A percentile compares a stretch with the other conserved stretches of the same genome.
These are phyloP conservation scores for Galagoides demidoff DNA, from an alignment of 2,797 vertebrate genomes.

Conservation along the genomic window DNA sequence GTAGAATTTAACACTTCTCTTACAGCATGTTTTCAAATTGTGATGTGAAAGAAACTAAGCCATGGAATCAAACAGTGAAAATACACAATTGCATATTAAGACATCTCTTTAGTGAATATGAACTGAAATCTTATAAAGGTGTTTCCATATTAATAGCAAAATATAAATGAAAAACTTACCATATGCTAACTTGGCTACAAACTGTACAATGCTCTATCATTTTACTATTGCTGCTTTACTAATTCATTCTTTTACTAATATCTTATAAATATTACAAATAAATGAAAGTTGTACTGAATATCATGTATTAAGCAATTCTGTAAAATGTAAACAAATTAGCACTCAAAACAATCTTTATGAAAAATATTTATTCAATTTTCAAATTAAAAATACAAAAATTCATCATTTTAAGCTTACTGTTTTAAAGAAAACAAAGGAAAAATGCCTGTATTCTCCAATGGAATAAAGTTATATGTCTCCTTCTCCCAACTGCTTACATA, in stretches of 20 bases:
- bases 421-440: conserved; percentile 74
- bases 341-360: conserved; percentile 84
- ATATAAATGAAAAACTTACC: conserved; percentile 80
- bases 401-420: conserved; percentile 65
- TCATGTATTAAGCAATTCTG: conserved; percentile 81
- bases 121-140: conserved; percentile 79
- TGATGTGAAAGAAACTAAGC: conserved; percentile 66
- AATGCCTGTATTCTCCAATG: conserved; percentile 57
- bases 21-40: conserved; percentile 62
- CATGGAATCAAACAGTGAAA: conserved; percentile 71
- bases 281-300: conserved; percentile 82
- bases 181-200: conserved; percentile 77
- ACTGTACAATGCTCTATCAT: conserved; percentile 78
- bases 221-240: conserved; percentile 63
- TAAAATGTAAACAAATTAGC: conserved; percentile 83
- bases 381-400: conserved; percentile 80
- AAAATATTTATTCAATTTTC: conserved; percentile 81
- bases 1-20: conserved; percentile 70
- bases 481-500: conserved; percentile 79
- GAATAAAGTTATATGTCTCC: conserved; percentile 65
- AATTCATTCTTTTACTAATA: conserved; percentile 69
- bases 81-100: conserved; percentile 75
- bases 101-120: conserved; percentile 70
- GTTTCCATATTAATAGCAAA: conserved; percentile 80
- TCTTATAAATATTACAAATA: conserved; percentile 82